Conservation (phyloP, 1,140 invertebrate genomes). For the Hyphantria cunea region DNA sequence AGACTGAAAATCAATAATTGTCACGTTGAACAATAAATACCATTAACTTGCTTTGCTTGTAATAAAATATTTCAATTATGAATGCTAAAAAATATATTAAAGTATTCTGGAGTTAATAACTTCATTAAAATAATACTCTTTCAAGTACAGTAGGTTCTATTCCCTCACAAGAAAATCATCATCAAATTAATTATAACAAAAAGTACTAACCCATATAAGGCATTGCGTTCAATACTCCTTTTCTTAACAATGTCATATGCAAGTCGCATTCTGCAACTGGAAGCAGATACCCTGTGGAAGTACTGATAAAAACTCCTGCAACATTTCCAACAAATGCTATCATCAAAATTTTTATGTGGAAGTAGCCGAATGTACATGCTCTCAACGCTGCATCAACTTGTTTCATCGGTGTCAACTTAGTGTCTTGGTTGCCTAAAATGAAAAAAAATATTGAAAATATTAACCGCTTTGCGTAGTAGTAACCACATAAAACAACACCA, state of each 20-base stretch:
- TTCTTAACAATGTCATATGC: constrained; percentile 81
- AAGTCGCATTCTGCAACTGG: constrained; percentile 86
- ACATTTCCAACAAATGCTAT: constrained; percentile 82
- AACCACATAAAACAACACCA: no score
- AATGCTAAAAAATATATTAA: no score
- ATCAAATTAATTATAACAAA: no score
- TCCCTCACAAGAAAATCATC: no score
- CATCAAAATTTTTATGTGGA: constrained; percentile 82
- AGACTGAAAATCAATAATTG: no score
- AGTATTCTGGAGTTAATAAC: no score
- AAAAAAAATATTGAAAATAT: not conserved
- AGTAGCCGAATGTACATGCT: constrained; percentile 79
- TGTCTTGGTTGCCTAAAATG: constrained; percentile 24
- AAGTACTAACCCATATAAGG: constrained; percentile 82
- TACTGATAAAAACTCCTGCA: constrained; percentile 82
- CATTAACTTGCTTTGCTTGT: no score
- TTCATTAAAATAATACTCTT: no score
- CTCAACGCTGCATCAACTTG: constrained; percentile 41
- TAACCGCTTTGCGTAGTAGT: no score
- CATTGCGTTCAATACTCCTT: constrained; percentile 84
- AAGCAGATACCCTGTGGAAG: constrained; percentile 83
- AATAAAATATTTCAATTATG: no score
- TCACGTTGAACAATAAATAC: no score
- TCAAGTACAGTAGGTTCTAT: no score
- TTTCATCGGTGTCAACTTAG: constrained; percentile 36